phyloP scores from a whole-genome alignment of 2,113 vertebrate species.

The Poecilia latipinna region DNA sequence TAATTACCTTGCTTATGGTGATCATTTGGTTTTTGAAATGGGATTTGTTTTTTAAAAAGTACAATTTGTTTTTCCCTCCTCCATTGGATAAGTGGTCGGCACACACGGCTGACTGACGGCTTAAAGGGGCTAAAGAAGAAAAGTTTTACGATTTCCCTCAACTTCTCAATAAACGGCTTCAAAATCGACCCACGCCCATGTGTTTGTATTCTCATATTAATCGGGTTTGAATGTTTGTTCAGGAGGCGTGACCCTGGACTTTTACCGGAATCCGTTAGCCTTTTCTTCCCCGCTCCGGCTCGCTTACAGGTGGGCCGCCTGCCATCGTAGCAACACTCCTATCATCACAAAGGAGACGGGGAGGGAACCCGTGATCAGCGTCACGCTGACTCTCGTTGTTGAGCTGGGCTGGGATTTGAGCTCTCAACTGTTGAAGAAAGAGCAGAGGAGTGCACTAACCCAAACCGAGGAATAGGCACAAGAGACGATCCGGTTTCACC shows the following conservation, averaged over 20 bases:
- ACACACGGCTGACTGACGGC: too few species aligned
- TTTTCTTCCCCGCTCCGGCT: background rate
- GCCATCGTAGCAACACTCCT: background rate
- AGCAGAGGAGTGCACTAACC: background rate
- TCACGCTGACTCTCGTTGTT: background rate
- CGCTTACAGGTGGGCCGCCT: conserved; percentile 13
- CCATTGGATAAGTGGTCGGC: too few species aligned
- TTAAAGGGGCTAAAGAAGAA: too few species aligned
- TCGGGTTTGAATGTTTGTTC: background rate
- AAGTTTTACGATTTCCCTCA: too few species aligned
- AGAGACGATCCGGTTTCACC: conserved; percentile 5
- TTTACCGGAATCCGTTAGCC: conserved; percentile 16
- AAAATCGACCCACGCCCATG: background rate
- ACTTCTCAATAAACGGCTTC: background rate
- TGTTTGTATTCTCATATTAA: background rate
- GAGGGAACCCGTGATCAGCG: background rate
- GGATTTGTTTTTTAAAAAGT: too few species aligned
- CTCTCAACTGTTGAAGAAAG: background rate
- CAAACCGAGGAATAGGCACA: conserved; percentile 30
- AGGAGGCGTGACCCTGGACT: background rate
- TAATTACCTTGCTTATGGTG: too few species aligned
- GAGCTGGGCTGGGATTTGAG: background rate
- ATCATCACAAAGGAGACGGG: background rate
- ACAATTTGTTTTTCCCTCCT: too few species aligned
- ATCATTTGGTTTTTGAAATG: too few species aligned